Percentiles rank a stretch among this genome's conserved stretches.
phyloP scores from a whole-genome alignment of 2,888 invertebrate species.

The Timandra comae region DNA sequence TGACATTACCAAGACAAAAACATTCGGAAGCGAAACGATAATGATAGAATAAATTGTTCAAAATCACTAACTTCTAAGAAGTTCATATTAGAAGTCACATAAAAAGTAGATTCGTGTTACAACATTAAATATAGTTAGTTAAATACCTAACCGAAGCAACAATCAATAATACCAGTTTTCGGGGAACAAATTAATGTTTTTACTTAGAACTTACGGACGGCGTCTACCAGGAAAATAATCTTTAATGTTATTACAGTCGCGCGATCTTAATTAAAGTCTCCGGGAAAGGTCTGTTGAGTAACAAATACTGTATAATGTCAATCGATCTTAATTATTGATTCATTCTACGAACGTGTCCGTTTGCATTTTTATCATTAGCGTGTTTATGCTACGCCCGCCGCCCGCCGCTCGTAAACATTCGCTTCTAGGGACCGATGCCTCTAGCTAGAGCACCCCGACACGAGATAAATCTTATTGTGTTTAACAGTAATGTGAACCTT shows the following conservation, averaged over 20 bases:
- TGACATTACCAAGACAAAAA: conserved; percentile 13
- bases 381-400: too few species aligned
- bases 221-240: conserved; percentile 37
- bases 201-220: conserved; percentile 35
- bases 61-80: conserved; percentile 43
- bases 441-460: too few species aligned
- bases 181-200: conserved; percentile 43
- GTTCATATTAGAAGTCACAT: conserved; percentile 34
- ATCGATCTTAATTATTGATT: conserved; percentile 1
- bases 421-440: too few species aligned
- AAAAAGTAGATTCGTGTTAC: conserved; percentile 32
- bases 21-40: conserved; percentile 28
- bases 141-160: conserved; percentile 30
- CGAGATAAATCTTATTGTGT: too few species aligned
- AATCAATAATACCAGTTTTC: conserved; percentile 40
- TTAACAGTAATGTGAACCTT: too few species aligned
- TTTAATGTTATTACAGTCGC: conserved; percentile 25
- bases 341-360: not conserved
- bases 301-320: conserved; percentile 3
- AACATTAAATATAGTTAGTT: conserved; percentile 18
- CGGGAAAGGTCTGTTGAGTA: conserved; percentile 17
- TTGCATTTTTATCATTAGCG: not conserved
- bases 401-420: too few species aligned
- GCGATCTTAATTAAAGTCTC: conserved; percentile 28
- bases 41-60: conserved; percentile 36